phyloP scores from a whole-genome alignment of 2,113 vertebrate species.

The Syngnathus floridae region DNA sequence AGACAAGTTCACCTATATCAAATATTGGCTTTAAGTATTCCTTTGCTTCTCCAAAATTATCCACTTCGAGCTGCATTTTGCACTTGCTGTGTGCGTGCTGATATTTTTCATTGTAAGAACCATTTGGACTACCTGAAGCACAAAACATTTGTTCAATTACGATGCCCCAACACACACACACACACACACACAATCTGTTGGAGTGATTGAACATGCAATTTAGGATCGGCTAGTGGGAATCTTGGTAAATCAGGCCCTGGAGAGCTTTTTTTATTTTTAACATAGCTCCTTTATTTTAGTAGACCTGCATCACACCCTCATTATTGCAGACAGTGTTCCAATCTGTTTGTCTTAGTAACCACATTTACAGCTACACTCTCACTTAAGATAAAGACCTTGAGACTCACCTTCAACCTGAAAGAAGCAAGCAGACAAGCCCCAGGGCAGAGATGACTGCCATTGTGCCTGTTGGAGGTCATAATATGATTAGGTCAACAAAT shows the following conservation, averaged over 20 bases:
- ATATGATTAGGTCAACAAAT: background rate
- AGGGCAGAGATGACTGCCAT: background rate
- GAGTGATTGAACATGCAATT: too few species aligned
- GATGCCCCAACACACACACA: too few species aligned
- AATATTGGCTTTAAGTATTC: too few species aligned
- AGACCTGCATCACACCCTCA: background rate
- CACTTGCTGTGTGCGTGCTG: too few species aligned
- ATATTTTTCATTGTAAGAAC: too few species aligned
- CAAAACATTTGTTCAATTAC: background rate
- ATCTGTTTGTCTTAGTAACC: slow-evolving; percentile 1
- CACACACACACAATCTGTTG: too few species aligned
- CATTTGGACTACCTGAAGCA: background rate
- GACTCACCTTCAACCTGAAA: background rate
- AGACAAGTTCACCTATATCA: too few species aligned
- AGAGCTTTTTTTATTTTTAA: too few species aligned
- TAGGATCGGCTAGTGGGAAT: too few species aligned
- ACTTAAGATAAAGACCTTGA: background rate
- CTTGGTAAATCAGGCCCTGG: too few species aligned
- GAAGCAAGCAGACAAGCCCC: background rate
- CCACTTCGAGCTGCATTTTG: too few species aligned
- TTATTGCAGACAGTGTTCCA: background rate
- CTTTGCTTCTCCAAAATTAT: too few species aligned
- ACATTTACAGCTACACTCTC: background rate
- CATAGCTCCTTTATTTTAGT: background rate
- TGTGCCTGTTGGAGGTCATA: background rate